Conservation (phyloP, 1,140 invertebrate genomes). For the Melanaphis sacchari region DNA sequence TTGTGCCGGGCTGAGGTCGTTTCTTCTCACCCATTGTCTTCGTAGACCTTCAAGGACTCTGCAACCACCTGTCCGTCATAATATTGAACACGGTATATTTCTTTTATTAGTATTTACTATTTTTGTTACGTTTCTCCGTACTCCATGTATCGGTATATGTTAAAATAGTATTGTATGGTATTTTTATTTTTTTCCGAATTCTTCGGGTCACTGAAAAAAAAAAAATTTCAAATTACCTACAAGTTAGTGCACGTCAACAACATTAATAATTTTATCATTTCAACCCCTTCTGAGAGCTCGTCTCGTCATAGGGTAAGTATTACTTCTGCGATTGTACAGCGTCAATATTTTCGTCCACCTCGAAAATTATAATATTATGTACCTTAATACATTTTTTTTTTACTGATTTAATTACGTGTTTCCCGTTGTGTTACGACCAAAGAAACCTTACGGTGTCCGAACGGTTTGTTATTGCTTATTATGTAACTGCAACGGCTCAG, state of each 20-base stretch:
- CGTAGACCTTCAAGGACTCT: conserved; percentile 33
- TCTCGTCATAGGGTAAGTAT: not conserved
- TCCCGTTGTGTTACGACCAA: not conserved
- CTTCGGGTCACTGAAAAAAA: not conserved
- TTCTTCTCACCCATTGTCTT: conserved; percentile 46
- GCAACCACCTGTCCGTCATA: conserved; percentile 46
- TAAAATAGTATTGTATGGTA: not conserved
- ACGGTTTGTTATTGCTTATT: not conserved
- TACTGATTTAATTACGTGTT: not conserved
- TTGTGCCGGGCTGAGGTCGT: conserved; percentile 51
- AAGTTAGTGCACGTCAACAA: not conserved
- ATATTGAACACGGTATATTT: not conserved
- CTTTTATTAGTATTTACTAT: not conserved
- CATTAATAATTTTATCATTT: not conserved
- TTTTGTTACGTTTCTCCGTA: not conserved
- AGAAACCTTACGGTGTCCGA: not conserved
- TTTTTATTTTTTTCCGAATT: not conserved
- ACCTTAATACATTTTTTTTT: not conserved
- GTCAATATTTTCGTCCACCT: not conserved
- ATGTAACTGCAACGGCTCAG: not conserved
- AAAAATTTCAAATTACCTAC: not conserved
- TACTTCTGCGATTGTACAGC: not conserved
- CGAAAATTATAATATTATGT: not conserved
- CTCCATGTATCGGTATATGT: not conserved
- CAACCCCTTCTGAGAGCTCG: not conserved